These are phyloP conservation scores for Cheirogaleus major DNA, from an alignment of 2,797 vertebrate genomes.

Conservation along the genomic window DNA sequence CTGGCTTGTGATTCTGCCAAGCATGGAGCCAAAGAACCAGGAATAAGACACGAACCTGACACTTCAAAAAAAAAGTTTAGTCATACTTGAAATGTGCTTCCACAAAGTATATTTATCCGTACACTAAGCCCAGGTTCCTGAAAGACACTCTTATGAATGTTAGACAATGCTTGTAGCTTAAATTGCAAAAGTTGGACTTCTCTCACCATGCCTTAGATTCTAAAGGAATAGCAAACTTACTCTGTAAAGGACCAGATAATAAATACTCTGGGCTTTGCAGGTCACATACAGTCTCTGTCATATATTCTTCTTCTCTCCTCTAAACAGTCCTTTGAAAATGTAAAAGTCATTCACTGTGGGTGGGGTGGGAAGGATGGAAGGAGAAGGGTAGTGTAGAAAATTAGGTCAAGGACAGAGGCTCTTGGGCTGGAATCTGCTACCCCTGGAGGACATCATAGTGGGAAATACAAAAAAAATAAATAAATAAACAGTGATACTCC, in stretches of 20 bases:
- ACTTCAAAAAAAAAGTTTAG: neutral
- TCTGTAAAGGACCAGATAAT: neutral
- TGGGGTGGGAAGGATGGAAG: too few relatives aligned
- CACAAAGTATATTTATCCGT: neutral
- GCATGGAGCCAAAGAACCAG: too few relatives aligned
- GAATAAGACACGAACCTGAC: too few relatives aligned
- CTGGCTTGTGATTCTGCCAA: too few relatives aligned
- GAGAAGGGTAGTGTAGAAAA: neutral
- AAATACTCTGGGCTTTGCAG: neutral
- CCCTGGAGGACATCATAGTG: neutral
- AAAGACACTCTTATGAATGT: neutral
- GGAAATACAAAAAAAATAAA: neutral
- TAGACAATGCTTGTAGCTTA: neutral
- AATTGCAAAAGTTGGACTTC: neutral
- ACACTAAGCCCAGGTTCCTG: neutral
- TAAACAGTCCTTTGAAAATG: neutral
- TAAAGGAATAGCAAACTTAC: neutral
- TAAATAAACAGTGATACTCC: neutral
- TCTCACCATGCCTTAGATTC: neutral
- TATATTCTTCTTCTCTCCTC: neutral
- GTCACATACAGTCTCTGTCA: neutral
- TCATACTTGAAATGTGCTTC: neutral
- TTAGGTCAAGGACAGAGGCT: neutral
- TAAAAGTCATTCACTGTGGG: neutral
- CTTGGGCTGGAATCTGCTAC: neutral